Conservation (phyloP, 2,113 vertebrate species). For the Proterorhinus semilunaris region DNA sequence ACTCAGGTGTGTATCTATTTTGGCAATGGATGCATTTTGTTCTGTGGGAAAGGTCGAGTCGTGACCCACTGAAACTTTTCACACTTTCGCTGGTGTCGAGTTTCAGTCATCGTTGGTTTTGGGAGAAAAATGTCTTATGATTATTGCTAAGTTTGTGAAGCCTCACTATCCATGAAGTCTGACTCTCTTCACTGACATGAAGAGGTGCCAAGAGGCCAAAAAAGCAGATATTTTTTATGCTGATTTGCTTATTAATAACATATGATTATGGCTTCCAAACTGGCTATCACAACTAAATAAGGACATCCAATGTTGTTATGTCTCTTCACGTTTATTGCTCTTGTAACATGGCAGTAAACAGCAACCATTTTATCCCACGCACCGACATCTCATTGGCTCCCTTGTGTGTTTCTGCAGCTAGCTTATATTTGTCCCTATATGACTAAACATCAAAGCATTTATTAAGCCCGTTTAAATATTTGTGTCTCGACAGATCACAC, state of each 20-base stretch:
- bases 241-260: background rate
- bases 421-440: conserved; percentile 28
- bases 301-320: conserved; percentile 20
- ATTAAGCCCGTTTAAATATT: conserved; percentile 17
- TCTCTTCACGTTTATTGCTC: conserved; percentile 14
- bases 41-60: too few relatives aligned
- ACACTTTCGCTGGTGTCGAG: background rate
- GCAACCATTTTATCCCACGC: conserved; percentile 34
- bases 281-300: background rate
- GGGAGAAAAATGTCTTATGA: background rate
- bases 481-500: conserved; percentile 17
- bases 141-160: background rate
- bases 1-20: too few relatives aligned
- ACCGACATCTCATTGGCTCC: conserved; percentile 52
- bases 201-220: background rate
- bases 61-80: too few relatives aligned
- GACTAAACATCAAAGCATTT: conserved; percentile 5
- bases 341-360: conserved; percentile 49
- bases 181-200: background rate
- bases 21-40: too few relatives aligned
- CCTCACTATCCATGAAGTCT: background rate
- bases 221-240: background rate
- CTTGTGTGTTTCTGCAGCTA: conserved; percentile 44
- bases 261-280: background rate
- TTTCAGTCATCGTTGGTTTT: background rate